A percentile compares a stretch with the other conserved stretches of the same genome.
These are phyloP conservation scores for Podocnemis expansa DNA, from an alignment of 2,113 vertebrate species.

Conservation along the genomic window DNA sequence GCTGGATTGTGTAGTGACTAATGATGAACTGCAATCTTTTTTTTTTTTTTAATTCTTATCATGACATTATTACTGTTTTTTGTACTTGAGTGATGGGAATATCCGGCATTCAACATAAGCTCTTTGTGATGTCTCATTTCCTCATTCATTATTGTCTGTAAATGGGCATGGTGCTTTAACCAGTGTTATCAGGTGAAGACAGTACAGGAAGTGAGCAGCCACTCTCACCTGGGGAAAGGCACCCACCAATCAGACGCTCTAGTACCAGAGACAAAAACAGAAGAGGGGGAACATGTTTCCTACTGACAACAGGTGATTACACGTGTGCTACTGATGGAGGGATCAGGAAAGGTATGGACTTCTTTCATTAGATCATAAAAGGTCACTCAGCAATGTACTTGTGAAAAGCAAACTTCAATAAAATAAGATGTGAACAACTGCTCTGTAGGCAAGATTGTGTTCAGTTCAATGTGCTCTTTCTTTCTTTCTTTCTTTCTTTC, in stretches of 20 bases:
- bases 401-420: conserved; percentile 53
- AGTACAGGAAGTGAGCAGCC: conserved; percentile 94
- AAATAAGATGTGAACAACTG: conserved; percentile 47
- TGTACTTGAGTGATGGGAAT: conserved; percentile 69
- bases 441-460: conserved; percentile 60
- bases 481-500: conserved; percentile 35
- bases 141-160: conserved; percentile 80
- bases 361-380: conserved; percentile 76
- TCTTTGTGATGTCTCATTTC: conserved; percentile 82
- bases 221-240: conserved; percentile 90
- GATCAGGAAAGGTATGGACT: conserved; percentile 89
- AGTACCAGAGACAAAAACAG: conserved; percentile 93
- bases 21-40: conserved; percentile 59
- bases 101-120: conserved; percentile 71
- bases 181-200: conserved; percentile 93
- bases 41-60: conserved; percentile 44
- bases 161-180: conserved; percentile 83
- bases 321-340: conserved; percentile 91
- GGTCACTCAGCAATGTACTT: conserved; percentile 61
- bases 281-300: conserved; percentile 92
- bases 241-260: conserved; percentile 92
- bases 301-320: conserved; percentile 95
- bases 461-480: conserved; percentile 44
- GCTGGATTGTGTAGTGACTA: conserved; percentile 52
- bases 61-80: conserved; percentile 66